These are phyloP conservation scores for Eupithecia exiguata DNA, from an alignment of 2,888 invertebrate genomes.

Conservation along the genomic window DNA sequence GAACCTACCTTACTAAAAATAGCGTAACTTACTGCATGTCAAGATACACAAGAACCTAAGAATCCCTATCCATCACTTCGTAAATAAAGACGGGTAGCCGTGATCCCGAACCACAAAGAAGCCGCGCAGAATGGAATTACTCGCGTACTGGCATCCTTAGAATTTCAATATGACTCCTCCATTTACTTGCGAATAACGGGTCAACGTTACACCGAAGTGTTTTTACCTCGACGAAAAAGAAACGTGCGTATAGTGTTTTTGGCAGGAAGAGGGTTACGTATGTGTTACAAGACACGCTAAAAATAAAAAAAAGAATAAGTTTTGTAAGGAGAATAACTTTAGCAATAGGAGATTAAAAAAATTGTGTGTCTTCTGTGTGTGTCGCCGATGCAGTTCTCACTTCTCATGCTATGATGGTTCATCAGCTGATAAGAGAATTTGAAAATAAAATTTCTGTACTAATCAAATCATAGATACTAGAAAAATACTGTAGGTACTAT, in stretches of 20 bases:
- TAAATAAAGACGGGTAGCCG: slow-evolving; percentile 13
- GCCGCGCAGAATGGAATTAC: slow-evolving; percentile 66
- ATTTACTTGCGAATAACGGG: slow-evolving; percentile 72
- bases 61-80: slow-evolving; percentile 10
- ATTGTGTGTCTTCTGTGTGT: too few relatives aligned
- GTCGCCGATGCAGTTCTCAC: too few relatives aligned
- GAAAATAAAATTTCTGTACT: too few relatives aligned
- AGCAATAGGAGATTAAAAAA: too few relatives aligned
- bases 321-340: background rate
- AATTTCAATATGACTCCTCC: slow-evolving; percentile 76
- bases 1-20: background rate
- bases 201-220: slow-evolving; percentile 48
- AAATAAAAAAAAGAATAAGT: background rate
- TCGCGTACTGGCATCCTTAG: slow-evolving; percentile 71
- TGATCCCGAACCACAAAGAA: slow-evolving; percentile 52
- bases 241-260: background rate
- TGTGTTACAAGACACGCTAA: background rate
- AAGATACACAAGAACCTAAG: background rate
- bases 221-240: background rate
- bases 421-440: too few relatives aligned
- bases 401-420: too few relatives aligned
- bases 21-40: background rate
- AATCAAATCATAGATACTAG: too few relatives aligned
- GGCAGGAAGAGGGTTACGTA: background rate
- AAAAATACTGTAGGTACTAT: too few relatives aligned